These are phyloP conservation scores for Caenorhabditis imperialis DNA, from an alignment of 2,888 invertebrate genomes.

Conservation along the genomic window DNA sequence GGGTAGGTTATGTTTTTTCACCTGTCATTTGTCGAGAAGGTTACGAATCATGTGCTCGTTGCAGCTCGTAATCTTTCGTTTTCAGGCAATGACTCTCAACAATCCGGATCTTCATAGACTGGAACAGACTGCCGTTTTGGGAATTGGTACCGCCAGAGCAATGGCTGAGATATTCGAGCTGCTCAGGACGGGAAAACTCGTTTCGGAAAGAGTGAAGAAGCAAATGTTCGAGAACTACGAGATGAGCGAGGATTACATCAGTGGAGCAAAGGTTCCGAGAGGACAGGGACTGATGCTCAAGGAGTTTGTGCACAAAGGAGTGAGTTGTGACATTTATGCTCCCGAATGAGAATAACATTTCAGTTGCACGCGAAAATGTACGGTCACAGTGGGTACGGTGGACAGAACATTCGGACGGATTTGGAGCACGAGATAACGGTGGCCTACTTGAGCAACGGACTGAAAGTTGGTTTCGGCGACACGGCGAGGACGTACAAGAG, in stretches of 20 bases:
- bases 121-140: constrained; percentile 70
- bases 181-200: constrained; percentile 35
- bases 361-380: constrained; percentile 54
- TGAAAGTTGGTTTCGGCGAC: constrained; percentile 73
- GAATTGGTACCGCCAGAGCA: constrained; percentile 67
- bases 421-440: constrained; percentile 78
- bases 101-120: constrained; percentile 70
- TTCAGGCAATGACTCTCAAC: constrained; percentile 67
- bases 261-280: constrained; percentile 49
- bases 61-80: constrained; percentile 24
- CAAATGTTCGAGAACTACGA: constrained; percentile 48
- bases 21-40: not conserved
- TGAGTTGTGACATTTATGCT: no score
- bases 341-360: constrained; percentile 4
- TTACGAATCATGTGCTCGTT: not conserved
- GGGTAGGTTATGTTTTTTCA: constrained; percentile 3
- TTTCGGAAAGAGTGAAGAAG: constrained; percentile 14
- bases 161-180: constrained; percentile 67
- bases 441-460: constrained; percentile 79
- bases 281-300: constrained; percentile 57
- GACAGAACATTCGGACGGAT: constrained; percentile 79
- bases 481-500: constrained; percentile 69
- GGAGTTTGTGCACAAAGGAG: constrained; percentile 22
- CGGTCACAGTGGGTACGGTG: constrained; percentile 80
- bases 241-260: constrained; percentile 47